Conservation (phyloP, 2,113 vertebrate genomes). For the Crotalus viridis region DNA sequence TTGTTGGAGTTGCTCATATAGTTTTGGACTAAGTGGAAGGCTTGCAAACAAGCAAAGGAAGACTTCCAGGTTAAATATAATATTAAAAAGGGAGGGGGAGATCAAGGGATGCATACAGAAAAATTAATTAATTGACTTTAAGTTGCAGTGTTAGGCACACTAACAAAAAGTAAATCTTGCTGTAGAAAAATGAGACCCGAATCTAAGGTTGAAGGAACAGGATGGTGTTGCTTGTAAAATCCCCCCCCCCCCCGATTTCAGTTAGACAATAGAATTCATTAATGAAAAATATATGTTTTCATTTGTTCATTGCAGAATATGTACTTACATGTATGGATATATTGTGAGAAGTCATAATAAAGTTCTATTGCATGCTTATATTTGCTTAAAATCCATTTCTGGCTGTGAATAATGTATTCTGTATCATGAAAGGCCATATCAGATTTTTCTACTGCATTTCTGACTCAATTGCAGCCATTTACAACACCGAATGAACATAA, state of each 20-base stretch:
- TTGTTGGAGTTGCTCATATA: background rate
- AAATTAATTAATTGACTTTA: background rate
- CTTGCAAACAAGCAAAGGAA: background rate
- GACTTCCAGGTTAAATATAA: background rate
- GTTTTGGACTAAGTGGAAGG: background rate
- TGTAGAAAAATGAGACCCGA: background rate
- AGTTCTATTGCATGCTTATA: background rate
- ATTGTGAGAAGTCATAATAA: background rate
- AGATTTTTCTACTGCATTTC: background rate
- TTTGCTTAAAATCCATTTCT: background rate
- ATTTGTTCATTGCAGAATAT: background rate
- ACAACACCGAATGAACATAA: background rate
- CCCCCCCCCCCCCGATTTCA: background rate
- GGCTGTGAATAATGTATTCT: background rate
- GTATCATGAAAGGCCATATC: background rate
- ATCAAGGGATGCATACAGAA: background rate
- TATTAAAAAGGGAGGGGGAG: background rate
- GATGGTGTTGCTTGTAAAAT: background rate
- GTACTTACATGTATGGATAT: accelerated
- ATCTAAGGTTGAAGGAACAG: background rate
- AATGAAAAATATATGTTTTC: background rate
- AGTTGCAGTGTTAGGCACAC: background rate
- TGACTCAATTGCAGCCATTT: background rate
- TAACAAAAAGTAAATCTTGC: background rate
- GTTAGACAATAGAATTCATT: background rate